phyloP scores from a whole-genome alignment of 2,888 invertebrate species.

The Tholera decimalis region DNA sequence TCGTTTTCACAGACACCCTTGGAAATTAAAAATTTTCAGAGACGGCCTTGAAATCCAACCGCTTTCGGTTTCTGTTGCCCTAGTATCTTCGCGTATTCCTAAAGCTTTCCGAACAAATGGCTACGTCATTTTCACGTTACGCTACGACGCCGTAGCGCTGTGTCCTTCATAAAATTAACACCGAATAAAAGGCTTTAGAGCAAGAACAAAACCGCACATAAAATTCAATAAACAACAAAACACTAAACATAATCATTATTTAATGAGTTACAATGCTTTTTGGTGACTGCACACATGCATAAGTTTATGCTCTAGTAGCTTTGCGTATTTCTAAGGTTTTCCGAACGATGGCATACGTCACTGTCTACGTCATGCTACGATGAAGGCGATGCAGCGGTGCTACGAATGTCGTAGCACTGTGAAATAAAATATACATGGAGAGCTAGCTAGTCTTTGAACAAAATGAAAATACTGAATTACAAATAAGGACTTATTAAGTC shows the following conservation, averaged over 20 bases:
- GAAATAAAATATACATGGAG: background rate
- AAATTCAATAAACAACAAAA: no score
- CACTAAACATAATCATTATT: no score
- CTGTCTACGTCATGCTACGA: conserved; percentile 6
- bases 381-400: background rate
- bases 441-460: background rate
- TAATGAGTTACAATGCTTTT: no score
- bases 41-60: background rate
- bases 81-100: conserved; percentile 2
- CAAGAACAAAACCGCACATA: no score
- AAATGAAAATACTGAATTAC: no score
- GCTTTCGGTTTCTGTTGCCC: background rate
- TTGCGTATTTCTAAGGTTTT: background rate
- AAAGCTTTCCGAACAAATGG: background rate
- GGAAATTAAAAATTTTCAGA: no score
- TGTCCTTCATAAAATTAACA: background rate
- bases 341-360: conserved; percentile 3
- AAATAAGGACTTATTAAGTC: no score
- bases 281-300: no score
- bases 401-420: background rate
- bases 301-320: no score
- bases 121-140: background rate
- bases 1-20: no score
- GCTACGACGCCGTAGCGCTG: background rate
- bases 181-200: no score